phyloP scores from a whole-genome alignment of 2,113 vertebrate species.

The Engystomops pustulosus region DNA sequence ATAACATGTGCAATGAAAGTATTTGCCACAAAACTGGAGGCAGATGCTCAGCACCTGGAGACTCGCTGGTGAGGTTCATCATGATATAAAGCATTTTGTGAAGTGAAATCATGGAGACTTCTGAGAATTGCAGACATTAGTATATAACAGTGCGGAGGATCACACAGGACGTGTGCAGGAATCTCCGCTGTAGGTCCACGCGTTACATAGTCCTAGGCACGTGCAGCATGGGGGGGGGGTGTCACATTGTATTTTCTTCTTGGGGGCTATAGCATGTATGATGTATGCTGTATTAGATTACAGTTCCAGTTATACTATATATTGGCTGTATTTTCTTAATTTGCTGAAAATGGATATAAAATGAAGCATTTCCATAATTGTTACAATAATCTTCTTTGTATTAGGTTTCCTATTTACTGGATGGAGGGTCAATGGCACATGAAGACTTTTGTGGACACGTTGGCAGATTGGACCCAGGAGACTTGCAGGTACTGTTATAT shows the following conservation, averaged over 20 bases:
- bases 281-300: no score
- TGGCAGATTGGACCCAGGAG: constrained; percentile 75
- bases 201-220: neutral
- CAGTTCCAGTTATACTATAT: no score
- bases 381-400: neutral
- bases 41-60: neutral
- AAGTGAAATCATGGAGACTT: neutral
- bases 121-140: neutral
- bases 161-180: neutral
- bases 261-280: no score
- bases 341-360: neutral
- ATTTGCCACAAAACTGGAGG: neutral
- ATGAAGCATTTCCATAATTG: neutral
- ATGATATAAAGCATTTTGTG: no score
- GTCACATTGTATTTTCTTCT: no score
- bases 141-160: no score
- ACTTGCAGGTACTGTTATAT: constrained; percentile 75
- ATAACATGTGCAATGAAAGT: no score
- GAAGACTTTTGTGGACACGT: constrained; percentile 80
- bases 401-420: constrained; percentile 70
- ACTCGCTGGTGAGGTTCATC: neutral
- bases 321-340: no score
- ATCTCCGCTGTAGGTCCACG: neutral
- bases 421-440: constrained; percentile 72
- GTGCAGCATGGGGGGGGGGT: no score